Conservation (phyloP, 2,113 vertebrate species). For the Apeltes quadracus region DNA sequence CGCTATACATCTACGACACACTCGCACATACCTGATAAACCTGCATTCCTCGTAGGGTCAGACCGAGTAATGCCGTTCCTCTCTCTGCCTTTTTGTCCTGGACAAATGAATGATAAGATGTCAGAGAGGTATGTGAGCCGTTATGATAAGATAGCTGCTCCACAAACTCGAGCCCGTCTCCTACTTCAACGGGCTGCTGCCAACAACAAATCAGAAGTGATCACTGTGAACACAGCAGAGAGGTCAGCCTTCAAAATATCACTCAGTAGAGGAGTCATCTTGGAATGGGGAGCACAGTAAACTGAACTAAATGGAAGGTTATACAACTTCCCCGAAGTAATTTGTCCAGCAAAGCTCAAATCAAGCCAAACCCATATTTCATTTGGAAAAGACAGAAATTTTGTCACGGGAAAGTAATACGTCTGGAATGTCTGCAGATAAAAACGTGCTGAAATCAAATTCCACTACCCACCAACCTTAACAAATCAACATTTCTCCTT, state of each 20-base stretch:
- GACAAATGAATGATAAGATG: constrained; percentile 66
- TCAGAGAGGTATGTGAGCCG: constrained; percentile 66
- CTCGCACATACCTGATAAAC: constrained; percentile 88
- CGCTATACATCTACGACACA: constrained; percentile 44
- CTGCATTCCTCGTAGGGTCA: constrained; percentile 90
- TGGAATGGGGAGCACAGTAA: constrained; percentile 48
- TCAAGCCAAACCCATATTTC: constrained; percentile 13
- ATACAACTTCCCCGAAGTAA: constrained; percentile 22
- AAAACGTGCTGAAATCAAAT: constrained; percentile 8
- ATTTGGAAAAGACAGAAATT: constrained; percentile 3
- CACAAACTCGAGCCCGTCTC: constrained; percentile 33
- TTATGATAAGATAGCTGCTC: constrained; percentile 67
- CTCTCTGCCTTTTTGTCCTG: constrained; percentile 91
- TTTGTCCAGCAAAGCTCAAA: constrained; percentile 34
- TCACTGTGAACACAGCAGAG: constrained; percentile 31
- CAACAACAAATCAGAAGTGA: constrained; percentile 43
- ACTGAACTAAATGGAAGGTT: constrained; percentile 36
- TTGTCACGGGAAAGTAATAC: not conserved
- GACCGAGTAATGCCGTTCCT: constrained; percentile 85
- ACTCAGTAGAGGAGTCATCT: constrained; percentile 41
- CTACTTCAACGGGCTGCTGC: constrained; percentile 22
- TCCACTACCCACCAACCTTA: not conserved
- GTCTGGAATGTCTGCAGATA: not conserved
- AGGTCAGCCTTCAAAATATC: constrained; percentile 50
- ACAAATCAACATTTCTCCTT: not conserved